Base-by-base conservation (phyloP, 2,797 vertebrate genomes). In the Mormyrops boulengeri region DNA sequence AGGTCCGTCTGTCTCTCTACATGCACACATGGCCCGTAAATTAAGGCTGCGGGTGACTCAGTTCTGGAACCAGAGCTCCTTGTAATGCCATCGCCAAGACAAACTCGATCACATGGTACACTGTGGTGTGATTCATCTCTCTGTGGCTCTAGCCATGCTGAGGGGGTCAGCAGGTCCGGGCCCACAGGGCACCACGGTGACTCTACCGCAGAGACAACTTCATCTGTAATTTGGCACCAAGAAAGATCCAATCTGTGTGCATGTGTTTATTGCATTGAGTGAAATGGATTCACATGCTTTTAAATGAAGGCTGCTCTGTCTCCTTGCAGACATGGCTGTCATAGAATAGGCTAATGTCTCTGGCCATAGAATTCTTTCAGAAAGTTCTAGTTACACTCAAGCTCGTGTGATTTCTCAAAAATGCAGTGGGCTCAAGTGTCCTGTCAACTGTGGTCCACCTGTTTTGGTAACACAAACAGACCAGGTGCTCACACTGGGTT, bases 31-130 rank as follows among this genome's bases (percentile, higher is more conserved):
- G 34, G 34, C 38, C 4, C 73, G 7, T 85, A 50, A 49, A 85
- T 49, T 85, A 30, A 50, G 93, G 93, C 94, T 96, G 93, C 86
- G 90, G 92, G 95, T 95, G 95, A 96, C 94, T 94, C 96, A 95
- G 95, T 92, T 92, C 62, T 93, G 94, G 95, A 95, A 95, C 93
- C 92, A 89, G 93, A 96, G 93, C 93, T 93, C n/a, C 94, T 94
- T 94, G 94, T 92, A 89, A 52, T 92, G 93, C 93, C 88, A 90
- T 90, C 91, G 92, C 91, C 89, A 41, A 90, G 89, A 88, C 92
- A 89, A 89, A 92, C 34, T 44, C 6, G 2, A 44, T 80, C 73
- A 80, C 73, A 80, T 80, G 73, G 38, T 80, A 44, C 17, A 19
- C 17, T 6, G 69, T 17, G 73, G 38, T 44, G 73, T 47, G 82